phyloP scores from a whole-genome alignment of 2,797 vertebrate species.

The Fistularia tabacaria region DNA sequence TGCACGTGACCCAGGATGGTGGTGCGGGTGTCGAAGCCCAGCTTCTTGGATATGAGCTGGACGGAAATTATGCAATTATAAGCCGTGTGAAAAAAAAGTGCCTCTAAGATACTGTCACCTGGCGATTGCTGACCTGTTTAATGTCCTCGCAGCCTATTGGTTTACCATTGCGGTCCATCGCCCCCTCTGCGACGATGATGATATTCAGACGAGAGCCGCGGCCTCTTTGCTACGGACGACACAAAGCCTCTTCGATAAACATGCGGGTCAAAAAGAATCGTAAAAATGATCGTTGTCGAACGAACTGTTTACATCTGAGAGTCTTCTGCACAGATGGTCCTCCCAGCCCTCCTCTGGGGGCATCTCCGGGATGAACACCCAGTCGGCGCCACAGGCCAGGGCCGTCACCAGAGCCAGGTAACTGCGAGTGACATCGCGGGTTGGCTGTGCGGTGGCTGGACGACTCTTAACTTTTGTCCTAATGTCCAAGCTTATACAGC shows the following conservation, averaged over 20 bases:
- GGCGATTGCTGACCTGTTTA: slow-evolving; percentile 72
- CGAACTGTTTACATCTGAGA: slow-evolving; percentile 76
- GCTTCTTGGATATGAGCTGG: slow-evolving; percentile 81
- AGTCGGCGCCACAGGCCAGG: slow-evolving; percentile 88
- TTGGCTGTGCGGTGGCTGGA: neutral
- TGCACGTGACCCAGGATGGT: slow-evolving; percentile 92
- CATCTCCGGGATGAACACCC: slow-evolving; percentile 94
- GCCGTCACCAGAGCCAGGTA: slow-evolving; percentile 90
- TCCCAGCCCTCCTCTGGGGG: slow-evolving; percentile 89
- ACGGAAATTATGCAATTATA: slow-evolving; percentile 20
- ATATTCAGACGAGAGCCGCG: slow-evolving; percentile 88
- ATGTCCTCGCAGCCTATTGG: slow-evolving; percentile 80
- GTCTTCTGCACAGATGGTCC: slow-evolving; percentile 85
- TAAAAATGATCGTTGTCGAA: neutral
- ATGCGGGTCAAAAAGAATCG: neutral
- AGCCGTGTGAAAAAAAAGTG: slow-evolving; percentile 1
- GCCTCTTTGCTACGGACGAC: slow-evolving; percentile 75
- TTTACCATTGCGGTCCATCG: slow-evolving; percentile 75
- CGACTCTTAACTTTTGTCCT: neutral
- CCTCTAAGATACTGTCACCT: neutral
- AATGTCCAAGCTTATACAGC: no score
- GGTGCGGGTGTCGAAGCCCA: slow-evolving; percentile 88
- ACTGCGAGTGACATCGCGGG: slow-evolving; percentile 55
- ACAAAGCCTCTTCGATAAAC: slow-evolving; percentile 6
- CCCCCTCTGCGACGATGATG: slow-evolving; percentile 89